Base-by-base conservation (phyloP, 2,113 vertebrate species). In the Motacilla alba region DNA sequence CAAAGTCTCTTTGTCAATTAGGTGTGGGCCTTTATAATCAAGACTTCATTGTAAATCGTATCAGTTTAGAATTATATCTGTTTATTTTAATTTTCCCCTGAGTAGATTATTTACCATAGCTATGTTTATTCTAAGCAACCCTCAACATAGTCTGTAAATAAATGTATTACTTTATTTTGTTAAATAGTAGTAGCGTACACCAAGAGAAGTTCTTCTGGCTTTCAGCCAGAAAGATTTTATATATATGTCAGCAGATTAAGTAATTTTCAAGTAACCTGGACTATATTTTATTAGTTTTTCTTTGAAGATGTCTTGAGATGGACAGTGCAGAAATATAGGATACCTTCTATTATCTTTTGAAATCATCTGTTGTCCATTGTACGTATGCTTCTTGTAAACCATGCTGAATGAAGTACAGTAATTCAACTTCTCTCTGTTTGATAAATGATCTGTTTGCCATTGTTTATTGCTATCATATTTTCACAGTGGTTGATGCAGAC, bases 401-500 rank as follows among this genome's bases (percentile, higher is more conserved):
- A 44, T 5, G 23, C 3, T 43, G 24, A 35, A 59, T 83, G 55
- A 85, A 83, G 13, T 67, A 59, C 19, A 46, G 31, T 37, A 75
- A 11, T 55, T 15, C 44, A 58, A 14, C 21, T 96, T 79, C 84
- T 63, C 39, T 68, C 68, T 49, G 4, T 76, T 72, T 53, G 77
- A n/a, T 63, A 74, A 83, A 26, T 97, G 63, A 90, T 68, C 28
- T 82, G 37, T 26, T 85, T 52, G 33, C 41, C 59, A 64, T 72
- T 78, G 17, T 84, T 89, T 76, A 77, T 95, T 49, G 70, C 58
- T 63, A 18, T 93, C 91, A 23, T 77, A 17, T 97, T 81, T 95
- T 91, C 55, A 85, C 96, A 99, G 99, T 98, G 75, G 98, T 99
- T 77, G 98, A 99, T 96, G 98, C 99, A 91, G 99, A 99, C 97